Evolutionary conservation across 2,113 vertebrate genomes (phyloP).

Genomic region (Naja naja): DNA sequence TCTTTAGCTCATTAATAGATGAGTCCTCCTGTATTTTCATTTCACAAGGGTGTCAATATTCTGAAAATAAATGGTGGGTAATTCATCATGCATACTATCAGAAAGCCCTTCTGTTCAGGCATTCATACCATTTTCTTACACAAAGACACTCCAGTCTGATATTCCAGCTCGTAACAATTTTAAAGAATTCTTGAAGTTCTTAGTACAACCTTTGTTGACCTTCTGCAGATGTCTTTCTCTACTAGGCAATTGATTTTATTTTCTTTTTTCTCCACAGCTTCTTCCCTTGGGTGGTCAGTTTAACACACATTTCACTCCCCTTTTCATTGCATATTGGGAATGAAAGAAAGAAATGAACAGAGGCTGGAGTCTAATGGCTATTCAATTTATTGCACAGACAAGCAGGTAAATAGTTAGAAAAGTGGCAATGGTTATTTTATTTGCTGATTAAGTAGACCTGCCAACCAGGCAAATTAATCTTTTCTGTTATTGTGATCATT

Average conservation of each 20-base stretch:
- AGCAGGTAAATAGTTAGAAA: constrained; percentile 24
- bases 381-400: neutral
- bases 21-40: neutral
- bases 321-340: neutral
- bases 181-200: constrained; percentile 31
- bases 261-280: neutral
- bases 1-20: neutral
- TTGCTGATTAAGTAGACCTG: constrained; percentile 1
- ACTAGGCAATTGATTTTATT: constrained; percentile 22
- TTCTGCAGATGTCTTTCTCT: constrained; percentile 42
- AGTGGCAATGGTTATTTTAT: constrained; percentile 11
- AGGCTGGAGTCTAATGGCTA: constrained; percentile 26
- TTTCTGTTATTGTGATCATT: neutral
- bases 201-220: constrained; percentile 27
- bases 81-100: neutral
- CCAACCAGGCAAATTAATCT: neutral
- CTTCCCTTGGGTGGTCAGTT: neutral
- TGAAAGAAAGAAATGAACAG: neutral
- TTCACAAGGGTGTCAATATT: neutral
- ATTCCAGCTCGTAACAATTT: constrained; percentile 21
- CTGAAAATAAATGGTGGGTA: constrained; percentile 33
- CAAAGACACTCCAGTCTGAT: constrained; percentile 29
- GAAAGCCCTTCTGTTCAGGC: constrained; percentile 34
- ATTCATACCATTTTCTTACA: constrained; percentile 21
- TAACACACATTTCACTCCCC: neutral